Evolutionary conservation across 1,140 invertebrate genomes (phyloP).

Genomic region (Trichoplusia ni): DNA sequence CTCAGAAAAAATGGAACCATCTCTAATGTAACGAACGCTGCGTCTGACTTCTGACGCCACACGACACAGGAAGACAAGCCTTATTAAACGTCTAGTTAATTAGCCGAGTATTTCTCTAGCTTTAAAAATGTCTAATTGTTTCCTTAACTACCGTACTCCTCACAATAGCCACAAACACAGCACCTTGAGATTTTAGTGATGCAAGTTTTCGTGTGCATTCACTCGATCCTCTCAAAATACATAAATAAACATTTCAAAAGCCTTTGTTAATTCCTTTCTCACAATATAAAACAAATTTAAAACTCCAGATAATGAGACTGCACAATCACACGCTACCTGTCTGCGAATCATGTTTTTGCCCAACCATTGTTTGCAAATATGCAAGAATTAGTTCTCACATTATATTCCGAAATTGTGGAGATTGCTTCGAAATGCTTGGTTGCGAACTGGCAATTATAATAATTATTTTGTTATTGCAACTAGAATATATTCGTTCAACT

Average conservation of each 20-base stretch:
- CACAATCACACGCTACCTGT: constrained; percentile 37
- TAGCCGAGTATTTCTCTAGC: constrained; percentile 5
- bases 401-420: constrained; percentile 40
- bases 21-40: constrained; percentile 23
- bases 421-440: constrained; percentile 10
- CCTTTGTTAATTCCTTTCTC: constrained; percentile 45
- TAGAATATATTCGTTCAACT: constrained; percentile 7
- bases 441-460: constrained; percentile 27
- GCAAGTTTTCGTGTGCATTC: constrained; percentile 17
- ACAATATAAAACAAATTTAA: constrained; percentile 36
- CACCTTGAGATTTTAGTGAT: constrained; percentile 1
- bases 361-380: constrained; percentile 47
- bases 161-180: no score
- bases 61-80: constrained; percentile 7
- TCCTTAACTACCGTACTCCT: neutral
- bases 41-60: constrained; percentile 1
- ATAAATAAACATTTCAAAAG: constrained; percentile 33
- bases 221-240: constrained; percentile 1
- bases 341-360: constrained; percentile 42
- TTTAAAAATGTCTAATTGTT: constrained; percentile 5
- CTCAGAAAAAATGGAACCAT: constrained; percentile 27
- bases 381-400: constrained; percentile 46
- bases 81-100: constrained; percentile 16
- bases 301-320: constrained; percentile 41
- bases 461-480: constrained; percentile 13